phyloP scores from a whole-genome alignment of 2,113 vertebrate species.

The Lophius piscatorius region DNA sequence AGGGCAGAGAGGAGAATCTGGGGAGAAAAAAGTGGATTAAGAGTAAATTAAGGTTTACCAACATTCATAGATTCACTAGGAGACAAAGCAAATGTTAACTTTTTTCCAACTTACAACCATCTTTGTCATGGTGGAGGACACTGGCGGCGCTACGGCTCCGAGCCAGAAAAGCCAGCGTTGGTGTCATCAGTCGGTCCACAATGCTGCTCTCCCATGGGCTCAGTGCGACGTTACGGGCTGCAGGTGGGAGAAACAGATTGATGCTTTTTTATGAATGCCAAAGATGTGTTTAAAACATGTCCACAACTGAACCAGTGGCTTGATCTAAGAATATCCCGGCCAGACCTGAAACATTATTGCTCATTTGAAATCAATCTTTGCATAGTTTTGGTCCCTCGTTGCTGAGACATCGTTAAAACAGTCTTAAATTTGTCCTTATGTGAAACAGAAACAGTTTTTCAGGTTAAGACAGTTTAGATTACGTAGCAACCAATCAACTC shows the following conservation, averaged over 20 bases:
- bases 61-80: background rate
- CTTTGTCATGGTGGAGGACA: constrained; percentile 86
- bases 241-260: background rate
- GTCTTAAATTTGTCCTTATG: background rate
- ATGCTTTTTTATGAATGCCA: background rate
- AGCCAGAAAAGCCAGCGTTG: constrained; percentile 94
- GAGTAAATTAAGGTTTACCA: too few relatives aligned
- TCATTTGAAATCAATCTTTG: background rate
- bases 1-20: constrained; percentile 90
- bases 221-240: constrained; percentile 89
- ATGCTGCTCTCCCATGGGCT: constrained; percentile 98
- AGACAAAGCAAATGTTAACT: background rate
- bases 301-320: constrained; percentile 4
- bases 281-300: background rate
- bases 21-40: background rate
- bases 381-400: background rate
- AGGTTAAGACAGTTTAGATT: too few relatives aligned
- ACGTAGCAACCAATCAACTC: background rate
- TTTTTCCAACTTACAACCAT: constrained; percentile 84
- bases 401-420: background rate
- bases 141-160: constrained; percentile 95
- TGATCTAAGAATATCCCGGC: background rate
- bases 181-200: constrained; percentile 96
- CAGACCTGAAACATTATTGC: background rate
- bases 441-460: background rate